A percentile compares a stretch with the other conserved stretches of the same genome.
phyloP scores from a whole-genome alignment of 2,113 vertebrate genomes.

The Rhadina sibilatrix region DNA sequence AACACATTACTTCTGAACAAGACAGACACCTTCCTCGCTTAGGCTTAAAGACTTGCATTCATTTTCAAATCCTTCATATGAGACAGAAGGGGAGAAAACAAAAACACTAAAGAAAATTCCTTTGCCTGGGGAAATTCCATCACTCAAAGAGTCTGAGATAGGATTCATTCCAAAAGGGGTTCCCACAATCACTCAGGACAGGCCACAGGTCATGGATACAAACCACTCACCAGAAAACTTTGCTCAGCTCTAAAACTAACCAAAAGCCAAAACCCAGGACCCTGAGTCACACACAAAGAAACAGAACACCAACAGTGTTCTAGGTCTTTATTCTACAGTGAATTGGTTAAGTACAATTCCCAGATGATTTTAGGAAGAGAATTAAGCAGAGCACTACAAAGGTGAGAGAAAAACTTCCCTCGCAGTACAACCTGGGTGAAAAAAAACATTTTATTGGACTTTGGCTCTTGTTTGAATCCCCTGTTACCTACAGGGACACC shows the following conservation, averaged over 20 bases:
- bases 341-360: not conserved
- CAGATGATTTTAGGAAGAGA: not conserved
- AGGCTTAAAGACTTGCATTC: not conserved
- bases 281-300: not conserved
- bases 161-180: not conserved
- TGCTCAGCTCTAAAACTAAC: not conserved
- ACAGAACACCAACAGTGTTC: not conserved
- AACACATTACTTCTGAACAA: not conserved
- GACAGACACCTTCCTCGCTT: not conserved
- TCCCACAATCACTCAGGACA: not conserved
- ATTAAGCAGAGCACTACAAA: not conserved
- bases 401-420: not conserved
- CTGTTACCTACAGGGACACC: not conserved
- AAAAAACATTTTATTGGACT: not conserved
- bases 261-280: not conserved
- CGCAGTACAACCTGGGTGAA: not conserved
- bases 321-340: not conserved
- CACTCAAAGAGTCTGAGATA: not conserved
- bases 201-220: not conserved
- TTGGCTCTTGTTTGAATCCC: not conserved
- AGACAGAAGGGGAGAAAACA: not conserved
- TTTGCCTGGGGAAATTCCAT: not conserved
- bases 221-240: not conserved
- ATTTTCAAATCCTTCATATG: not conserved
- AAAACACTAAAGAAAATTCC: constrained; percentile 5